These are phyloP conservation scores for Chunga burmeisteri DNA, from an alignment of 2,113 vertebrate species.

Conservation along the genomic window DNA sequence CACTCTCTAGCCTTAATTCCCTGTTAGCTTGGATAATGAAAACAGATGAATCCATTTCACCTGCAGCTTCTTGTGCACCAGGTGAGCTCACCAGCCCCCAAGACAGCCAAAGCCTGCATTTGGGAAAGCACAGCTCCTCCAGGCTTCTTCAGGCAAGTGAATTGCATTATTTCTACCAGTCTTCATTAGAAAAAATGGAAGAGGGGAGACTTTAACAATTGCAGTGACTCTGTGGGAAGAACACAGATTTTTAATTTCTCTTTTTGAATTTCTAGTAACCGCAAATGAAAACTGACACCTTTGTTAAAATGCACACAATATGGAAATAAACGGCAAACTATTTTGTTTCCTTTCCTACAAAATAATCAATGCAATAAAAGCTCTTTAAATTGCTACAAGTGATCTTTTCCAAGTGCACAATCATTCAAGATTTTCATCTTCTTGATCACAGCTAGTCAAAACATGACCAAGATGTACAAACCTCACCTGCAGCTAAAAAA, in stretches of 20 bases:
- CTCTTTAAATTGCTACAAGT: background rate
- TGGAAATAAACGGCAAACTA: background rate
- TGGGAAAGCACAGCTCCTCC: background rate
- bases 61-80: background rate
- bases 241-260: background rate
- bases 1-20: background rate
- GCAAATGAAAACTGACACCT: background rate
- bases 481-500: background rate
- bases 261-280: background rate
- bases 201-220: background rate
- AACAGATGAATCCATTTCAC: background rate
- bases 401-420: background rate
- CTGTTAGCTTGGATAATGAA: background rate
- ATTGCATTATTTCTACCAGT: background rate
- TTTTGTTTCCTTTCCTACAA: background rate
- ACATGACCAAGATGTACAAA: background rate
- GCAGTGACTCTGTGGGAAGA: background rate
- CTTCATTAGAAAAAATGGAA: background rate
- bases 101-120: background rate
- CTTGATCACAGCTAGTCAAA: background rate
- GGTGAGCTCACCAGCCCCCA: background rate
- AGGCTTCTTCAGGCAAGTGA: background rate
- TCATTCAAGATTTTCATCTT: background rate
- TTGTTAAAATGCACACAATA: background rate
- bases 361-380: background rate